A percentile compares a stretch with the other conserved stretches of the same genome.
phyloP scores from a whole-genome alignment of 2,113 vertebrate genomes.

The Bufo bufo region DNA sequence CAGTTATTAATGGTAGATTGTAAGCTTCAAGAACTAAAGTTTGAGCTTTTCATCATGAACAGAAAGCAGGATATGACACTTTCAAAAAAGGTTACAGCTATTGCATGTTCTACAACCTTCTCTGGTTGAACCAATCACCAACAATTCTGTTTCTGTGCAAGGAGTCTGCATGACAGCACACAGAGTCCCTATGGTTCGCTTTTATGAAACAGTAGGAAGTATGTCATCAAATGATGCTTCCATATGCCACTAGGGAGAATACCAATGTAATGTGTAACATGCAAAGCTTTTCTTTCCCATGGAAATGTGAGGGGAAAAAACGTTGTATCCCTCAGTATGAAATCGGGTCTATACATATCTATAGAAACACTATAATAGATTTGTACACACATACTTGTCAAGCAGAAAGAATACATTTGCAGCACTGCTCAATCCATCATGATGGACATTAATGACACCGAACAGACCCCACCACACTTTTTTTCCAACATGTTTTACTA shows the following conservation, averaged over 20 bases:
- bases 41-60: conserved; percentile 26
- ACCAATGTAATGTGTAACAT: not conserved
- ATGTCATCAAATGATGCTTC: not conserved
- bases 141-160: not conserved
- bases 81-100: conserved; percentile 16
- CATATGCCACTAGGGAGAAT: not conserved
- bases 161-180: too few relatives aligned
- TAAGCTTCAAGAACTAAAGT: conserved; percentile 26
- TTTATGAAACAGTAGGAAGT: not conserved
- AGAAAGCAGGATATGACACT: conserved; percentile 11
- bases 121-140: not conserved
- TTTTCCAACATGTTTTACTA: too few relatives aligned
- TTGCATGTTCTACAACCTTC: not conserved
- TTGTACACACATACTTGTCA: too few relatives aligned
- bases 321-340: too few relatives aligned
- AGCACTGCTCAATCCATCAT: too few relatives aligned
- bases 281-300: not conserved
- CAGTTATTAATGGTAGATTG: not conserved
- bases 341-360: too few relatives aligned
- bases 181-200: not conserved
- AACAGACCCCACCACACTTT: too few relatives aligned
- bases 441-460: too few relatives aligned
- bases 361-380: too few relatives aligned
- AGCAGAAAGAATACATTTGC: too few relatives aligned
- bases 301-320: too few relatives aligned